Percentiles rank a stretch among this genome's conserved stretches.
Evolutionary conservation across 2,888 invertebrate genomes (phyloP).

Genomic region (Tigriopus californicus): DNA sequence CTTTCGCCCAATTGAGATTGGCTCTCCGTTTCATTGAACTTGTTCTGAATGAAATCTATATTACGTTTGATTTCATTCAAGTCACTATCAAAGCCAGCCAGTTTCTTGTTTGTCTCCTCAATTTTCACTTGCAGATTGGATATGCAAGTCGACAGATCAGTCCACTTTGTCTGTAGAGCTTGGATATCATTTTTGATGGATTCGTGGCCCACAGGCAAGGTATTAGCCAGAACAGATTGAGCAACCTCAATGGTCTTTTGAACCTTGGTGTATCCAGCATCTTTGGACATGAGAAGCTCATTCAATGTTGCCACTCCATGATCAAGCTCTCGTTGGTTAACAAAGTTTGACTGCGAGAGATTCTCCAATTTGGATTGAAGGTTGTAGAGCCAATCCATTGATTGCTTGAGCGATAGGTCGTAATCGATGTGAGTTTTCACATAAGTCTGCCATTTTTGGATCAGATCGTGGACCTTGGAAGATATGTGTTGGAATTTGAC

Average conservation of each 20-base stretch:
- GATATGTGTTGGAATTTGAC: constrained; percentile 76
- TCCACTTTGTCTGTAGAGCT: constrained; percentile 75
- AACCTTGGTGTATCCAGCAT: constrained; percentile 73
- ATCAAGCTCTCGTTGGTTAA: constrained; percentile 66
- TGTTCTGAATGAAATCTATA: constrained; percentile 57
- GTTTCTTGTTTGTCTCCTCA: constrained; percentile 73
- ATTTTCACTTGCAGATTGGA: constrained; percentile 69
- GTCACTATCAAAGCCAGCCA: constrained; percentile 75
- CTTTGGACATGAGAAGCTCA: constrained; percentile 71
- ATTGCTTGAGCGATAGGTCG: constrained; percentile 55
- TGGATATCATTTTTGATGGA: constrained; percentile 63
- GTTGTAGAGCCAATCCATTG: constrained; percentile 61
- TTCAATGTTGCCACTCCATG: constrained; percentile 62
- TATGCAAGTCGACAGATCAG: constrained; percentile 63
- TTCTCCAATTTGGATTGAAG: constrained; percentile 64
- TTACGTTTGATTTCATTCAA: constrained; percentile 65
- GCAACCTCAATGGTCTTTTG: constrained; percentile 75
- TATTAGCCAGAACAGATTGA: constrained; percentile 73
- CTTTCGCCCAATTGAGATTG: too few species aligned
- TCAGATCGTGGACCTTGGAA: constrained; percentile 73
- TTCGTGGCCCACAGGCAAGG: constrained; percentile 69
- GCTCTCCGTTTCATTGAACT: constrained; percentile 48
- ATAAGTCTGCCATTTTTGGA: constrained; percentile 77
- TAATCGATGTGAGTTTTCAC: constrained; percentile 72
- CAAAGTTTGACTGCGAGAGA: constrained; percentile 59